A percentile compares a stretch with the other conserved stretches of the same genome.
Evolutionary conservation across 2,113 vertebrate species (phyloP).

Genomic region (Edolisoma coerulescens): DNA sequence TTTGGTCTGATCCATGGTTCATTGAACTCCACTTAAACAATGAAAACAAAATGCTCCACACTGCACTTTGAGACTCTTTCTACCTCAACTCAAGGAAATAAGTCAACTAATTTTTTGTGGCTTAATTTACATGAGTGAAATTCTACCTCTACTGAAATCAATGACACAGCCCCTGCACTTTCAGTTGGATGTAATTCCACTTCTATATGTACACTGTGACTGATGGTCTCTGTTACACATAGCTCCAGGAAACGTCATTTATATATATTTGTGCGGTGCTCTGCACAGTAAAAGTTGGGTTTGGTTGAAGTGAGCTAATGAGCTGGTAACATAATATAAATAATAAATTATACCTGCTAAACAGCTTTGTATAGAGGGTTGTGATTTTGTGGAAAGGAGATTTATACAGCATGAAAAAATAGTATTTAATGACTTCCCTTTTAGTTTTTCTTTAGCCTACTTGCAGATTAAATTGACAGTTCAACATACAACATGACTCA

Average conservation of each 20-base stretch:
- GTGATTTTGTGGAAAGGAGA: neutral
- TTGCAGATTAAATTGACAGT: neutral
- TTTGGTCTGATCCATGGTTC: neutral
- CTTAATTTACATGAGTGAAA: neutral
- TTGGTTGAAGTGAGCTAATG: neutral
- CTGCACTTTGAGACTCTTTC: neutral
- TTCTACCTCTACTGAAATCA: neutral
- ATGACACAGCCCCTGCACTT: neutral
- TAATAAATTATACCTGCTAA: neutral
- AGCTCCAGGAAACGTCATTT: constrained; percentile 27
- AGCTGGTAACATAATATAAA: neutral
- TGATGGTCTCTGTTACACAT: neutral
- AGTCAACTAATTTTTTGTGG: neutral
- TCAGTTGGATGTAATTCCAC: neutral
- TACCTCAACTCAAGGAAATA: neutral
- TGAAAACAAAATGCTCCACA: neutral
- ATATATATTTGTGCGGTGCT: neutral
- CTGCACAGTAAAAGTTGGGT: neutral
- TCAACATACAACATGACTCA: neutral
- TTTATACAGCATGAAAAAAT: neutral
- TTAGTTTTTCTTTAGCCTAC: neutral
- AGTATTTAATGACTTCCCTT: neutral
- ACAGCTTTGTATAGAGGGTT: neutral
- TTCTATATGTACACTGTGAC: neutral
- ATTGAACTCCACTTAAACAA: neutral